Base-by-base conservation (phyloP, 2,113 vertebrate species). In the Xiphophorus hellerii region DNA sequence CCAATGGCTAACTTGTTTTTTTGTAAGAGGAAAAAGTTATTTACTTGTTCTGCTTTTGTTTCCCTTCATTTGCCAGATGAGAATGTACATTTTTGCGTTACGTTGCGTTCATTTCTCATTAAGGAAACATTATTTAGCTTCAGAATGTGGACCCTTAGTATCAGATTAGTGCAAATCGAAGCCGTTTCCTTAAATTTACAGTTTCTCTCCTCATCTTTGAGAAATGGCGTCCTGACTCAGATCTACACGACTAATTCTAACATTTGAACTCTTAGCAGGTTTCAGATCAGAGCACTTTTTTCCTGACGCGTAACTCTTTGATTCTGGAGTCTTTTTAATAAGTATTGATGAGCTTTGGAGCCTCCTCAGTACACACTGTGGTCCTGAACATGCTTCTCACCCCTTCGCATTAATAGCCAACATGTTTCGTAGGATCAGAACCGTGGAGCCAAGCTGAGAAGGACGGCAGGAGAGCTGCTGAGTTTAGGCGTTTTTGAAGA, bases 1-100 rank as follows among this genome's bases (percentile, higher is more conserved):
- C 96, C 94, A 96, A 95, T 94, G 95, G 95, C 94, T 96, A 95
- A 96, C 95, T 96, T 87, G 93, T 95, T 97, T 37, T 35, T 97
- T 96, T 87, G 63, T 58, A 69, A 85, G 71, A 78, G 93, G 96
- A 95, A 96, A 95, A 94, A 95, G 62, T 96, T 97, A 96, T 96
- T 97, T 91, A 90, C 88, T 84, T 94, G 94, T 84, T 54, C 22
- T 58, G 8, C 84, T 77, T 39, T 71, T 87, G 84, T 84, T 95
- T 95, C 91, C 92, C 93, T 95, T 95, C 74, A 95, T 95, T 84
- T 96, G 95, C 95, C 95, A 95, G 94, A 95, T 90, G 95, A 95
- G 94, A 96, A 94, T 97, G 95, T 96, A 95, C 90, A 95, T 80
- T 94, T 65, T 95, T 94, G 35, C 80, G 78, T 90, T 94, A 95